Evolutionary conservation across 2,113 vertebrate genomes (phyloP).

Genomic region (Desmodus rotundus): DNA sequence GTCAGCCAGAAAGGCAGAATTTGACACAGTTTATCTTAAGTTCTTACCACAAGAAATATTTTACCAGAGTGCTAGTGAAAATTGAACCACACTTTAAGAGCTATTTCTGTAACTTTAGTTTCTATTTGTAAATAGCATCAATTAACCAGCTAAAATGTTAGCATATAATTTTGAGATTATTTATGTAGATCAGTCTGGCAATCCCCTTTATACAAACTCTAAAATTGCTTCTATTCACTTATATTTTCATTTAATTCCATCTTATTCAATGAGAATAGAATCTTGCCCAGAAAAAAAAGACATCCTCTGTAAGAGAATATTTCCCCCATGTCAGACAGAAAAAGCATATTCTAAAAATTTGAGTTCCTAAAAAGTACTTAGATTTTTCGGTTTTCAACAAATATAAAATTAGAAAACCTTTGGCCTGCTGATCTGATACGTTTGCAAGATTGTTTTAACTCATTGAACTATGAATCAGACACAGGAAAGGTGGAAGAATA

Average conservation of each 20-base stretch:
- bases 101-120: background rate
- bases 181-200: background rate
- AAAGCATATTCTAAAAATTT: background rate
- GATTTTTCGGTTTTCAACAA: background rate
- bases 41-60: background rate
- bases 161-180: background rate
- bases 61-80: background rate
- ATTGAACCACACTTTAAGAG: background rate
- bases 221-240: background rate
- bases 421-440: background rate
- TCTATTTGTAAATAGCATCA: background rate
- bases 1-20: background rate
- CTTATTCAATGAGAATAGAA: slow-evolving; percentile 33
- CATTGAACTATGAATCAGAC: background rate
- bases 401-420: background rate
- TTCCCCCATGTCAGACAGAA: background rate
- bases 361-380: background rate
- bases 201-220: background rate
- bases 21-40: background rate
- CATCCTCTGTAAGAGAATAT: background rate
- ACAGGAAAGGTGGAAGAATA: background rate
- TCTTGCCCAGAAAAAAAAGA: background rate
- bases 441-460: slow-evolving; percentile 8
- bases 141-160: background rate
- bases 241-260: slow-evolving; percentile 39